Percentiles rank a stretch among this genome's conserved stretches.
Evolutionary conservation across 2,888 invertebrate species (phyloP).

Genomic region (Rotaria magnacalcarata): DNA sequence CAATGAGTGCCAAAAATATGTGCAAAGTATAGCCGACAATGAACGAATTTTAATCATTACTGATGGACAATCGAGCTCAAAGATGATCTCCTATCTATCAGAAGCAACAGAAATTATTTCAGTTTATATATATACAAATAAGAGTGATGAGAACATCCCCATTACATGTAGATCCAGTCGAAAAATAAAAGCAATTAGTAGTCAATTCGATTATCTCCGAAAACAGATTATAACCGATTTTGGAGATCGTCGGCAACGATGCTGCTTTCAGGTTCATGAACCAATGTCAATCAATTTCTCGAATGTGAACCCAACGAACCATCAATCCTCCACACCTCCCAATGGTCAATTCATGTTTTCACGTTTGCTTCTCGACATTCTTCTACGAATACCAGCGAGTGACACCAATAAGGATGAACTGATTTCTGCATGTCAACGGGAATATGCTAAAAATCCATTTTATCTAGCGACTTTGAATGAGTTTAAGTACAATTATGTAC

Average conservation of each 20-base stretch:
- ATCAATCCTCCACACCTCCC: neutral
- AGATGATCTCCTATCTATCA: neutral
- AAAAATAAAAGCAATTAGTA: no score
- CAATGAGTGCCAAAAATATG: neutral
- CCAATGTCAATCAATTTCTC: neutral
- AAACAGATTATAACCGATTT: no score
- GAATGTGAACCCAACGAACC: neutral
- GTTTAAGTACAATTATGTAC: neutral
- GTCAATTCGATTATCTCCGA: no score
- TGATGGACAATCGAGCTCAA: neutral
- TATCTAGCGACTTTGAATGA: neutral
- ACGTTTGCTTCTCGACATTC: neutral
- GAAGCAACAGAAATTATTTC: neutral
- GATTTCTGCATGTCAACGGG: neutral
- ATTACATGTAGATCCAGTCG: no score
- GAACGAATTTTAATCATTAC: neutral
- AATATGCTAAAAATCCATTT: neutral
- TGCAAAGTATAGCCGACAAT: neutral
- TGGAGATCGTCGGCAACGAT: neutral
- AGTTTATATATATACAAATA: neutral
- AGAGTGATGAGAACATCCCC: accelerated
- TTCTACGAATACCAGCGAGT: neutral
- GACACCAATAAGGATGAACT: neutral
- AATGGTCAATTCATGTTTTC: conserved; percentile 4
- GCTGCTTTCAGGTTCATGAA: neutral